Base-by-base conservation (phyloP, 2,888 invertebrate species). In the Artemia sinica region DNA sequence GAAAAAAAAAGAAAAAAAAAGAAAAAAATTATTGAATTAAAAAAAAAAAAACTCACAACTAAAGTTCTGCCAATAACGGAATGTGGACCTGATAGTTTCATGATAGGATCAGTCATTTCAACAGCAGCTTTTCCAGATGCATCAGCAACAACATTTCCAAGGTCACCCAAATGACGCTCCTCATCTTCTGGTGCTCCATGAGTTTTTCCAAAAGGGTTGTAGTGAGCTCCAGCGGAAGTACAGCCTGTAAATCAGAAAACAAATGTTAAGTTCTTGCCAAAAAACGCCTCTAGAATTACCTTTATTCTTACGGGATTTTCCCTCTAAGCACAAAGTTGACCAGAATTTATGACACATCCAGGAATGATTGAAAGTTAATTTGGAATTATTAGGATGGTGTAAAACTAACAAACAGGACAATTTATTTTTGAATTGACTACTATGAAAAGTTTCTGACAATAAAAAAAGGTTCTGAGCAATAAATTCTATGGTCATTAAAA, bases 171-270 rank as follows among this genome's bases (percentile, higher is more conserved):
- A 77, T 96, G 95, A 71, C 95, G 86, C 7, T 82, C 80, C 0
- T 75, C 75, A 71, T 88, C 84, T 48, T 78, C 79, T 0, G 94
- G 95, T 0, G 83, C 88, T 13, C 91, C 96, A 76, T 96, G 96
- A 0, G 87, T 87, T 74, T 84, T 83, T 73, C 84, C 84, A 67
- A 78, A 73, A 0, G 95, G 95, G 80, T 96, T 96, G 80, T 90
- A 96, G 80, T 96, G 96, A 0, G 89, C 81, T 0, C 95, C 96
- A 51, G 95, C 92, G 58, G 91, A 92, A n/a, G 87, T 89, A 79
- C 96, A 96, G 1, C 81, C 80, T 79, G 72, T 11, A 72, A 66
- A n/a, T 18, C 48, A 13, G 11, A 67, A 41, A 41, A 41, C 1
- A 3, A 41, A 41, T 41, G 1, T 41, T 41, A 6, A 41, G 2